Percentiles rank a stretch among this genome's conserved stretches.
Conservation (phyloP, 1,140 invertebrate species). For the Heliconius melpomene region DNA sequence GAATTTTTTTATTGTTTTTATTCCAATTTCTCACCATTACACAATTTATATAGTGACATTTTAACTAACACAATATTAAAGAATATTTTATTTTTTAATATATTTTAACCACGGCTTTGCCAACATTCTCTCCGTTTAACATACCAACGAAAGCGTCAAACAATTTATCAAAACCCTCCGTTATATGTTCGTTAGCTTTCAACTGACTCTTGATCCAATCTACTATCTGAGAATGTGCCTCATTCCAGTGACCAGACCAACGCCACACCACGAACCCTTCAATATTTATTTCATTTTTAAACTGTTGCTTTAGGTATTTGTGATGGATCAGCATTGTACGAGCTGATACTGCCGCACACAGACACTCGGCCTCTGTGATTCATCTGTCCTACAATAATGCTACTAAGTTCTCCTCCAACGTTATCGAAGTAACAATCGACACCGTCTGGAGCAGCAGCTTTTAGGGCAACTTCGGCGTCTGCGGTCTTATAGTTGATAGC, state of each 20-base stretch:
- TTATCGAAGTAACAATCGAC: slow-evolving; percentile 84
- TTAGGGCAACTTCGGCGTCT: slow-evolving; percentile 80
- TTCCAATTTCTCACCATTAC: neutral
- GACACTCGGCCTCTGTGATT: slow-evolving; percentile 82
- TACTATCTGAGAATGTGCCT: slow-evolving; percentile 72
- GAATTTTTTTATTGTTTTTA: no score
- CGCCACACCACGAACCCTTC: slow-evolving; percentile 73
- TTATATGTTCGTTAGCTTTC: slow-evolving; percentile 80
- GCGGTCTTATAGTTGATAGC: slow-evolving; percentile 88
- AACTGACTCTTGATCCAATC: slow-evolving; percentile 81
- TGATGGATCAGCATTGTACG: slow-evolving; percentile 69
- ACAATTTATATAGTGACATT: no score
- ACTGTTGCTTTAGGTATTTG: slow-evolving; percentile 61
- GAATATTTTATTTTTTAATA: slow-evolving; percentile 35
- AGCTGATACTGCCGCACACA: slow-evolving; percentile 83
- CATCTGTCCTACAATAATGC: slow-evolving; percentile 83
- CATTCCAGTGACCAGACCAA: slow-evolving; percentile 58
- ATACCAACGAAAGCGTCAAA: slow-evolving; percentile 82
- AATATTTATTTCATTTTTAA: slow-evolving; percentile 72
- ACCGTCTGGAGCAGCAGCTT: slow-evolving; percentile 83
- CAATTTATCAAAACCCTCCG: slow-evolving; percentile 83
- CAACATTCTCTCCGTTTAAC: slow-evolving; percentile 82
- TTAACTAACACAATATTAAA: neutral
- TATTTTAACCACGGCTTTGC: slow-evolving; percentile 83
- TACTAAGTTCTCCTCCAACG: slow-evolving; percentile 85